Evolutionary conservation across 2,797 vertebrate genomes (phyloP), one percentile per base, ranked within the genome.

Genomic region (Poeciliopsis infans): DNA sequence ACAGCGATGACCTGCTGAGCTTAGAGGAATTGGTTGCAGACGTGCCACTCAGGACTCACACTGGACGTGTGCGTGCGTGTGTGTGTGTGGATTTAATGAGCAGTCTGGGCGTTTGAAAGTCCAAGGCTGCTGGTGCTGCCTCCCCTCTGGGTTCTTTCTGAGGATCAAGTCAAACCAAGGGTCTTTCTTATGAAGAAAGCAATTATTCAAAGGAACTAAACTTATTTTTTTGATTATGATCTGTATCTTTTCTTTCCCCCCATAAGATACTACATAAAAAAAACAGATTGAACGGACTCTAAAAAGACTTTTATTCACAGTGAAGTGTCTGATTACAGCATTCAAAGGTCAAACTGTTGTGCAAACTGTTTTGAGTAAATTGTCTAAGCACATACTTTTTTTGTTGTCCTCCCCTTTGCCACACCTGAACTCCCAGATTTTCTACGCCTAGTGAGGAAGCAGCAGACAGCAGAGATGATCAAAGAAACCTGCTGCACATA

Each of bases 1-100:
- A 85, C 86, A 88, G 66, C 82, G 53, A 69, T 84, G 81, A 79
- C 76, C 79, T 78, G 81, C 31, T 68, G 79, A 79, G 74, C 72
- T 61, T 74, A 66, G 79, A 79, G 72, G 84, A 85, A 80, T 20
- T 85, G 77, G 81, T 74, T 79, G 82, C 73, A 84, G 72, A 79
- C 64, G 2, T 83, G 76, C 81, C 82, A 51, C 51, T 70, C 59
- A 77, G 72, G 57, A 74, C 82, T 88, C 81, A 84, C 45, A 49
- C 77, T 12, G 78, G 80, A 53, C 69, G 13, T 18, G 28, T 25
- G 69, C 45, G 36, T 74, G 46, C 46, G 61, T 46, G 45, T 47
- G 74, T 55, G 51, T 36, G 39, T 31, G 33, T n/a, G 69, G 82
- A 18, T 72, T 87, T 82, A 80, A 81, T 71, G 79, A 85, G 74